phyloP scores from a whole-genome alignment of 2,113 vertebrate species.

The Ammodytes dubius region DNA sequence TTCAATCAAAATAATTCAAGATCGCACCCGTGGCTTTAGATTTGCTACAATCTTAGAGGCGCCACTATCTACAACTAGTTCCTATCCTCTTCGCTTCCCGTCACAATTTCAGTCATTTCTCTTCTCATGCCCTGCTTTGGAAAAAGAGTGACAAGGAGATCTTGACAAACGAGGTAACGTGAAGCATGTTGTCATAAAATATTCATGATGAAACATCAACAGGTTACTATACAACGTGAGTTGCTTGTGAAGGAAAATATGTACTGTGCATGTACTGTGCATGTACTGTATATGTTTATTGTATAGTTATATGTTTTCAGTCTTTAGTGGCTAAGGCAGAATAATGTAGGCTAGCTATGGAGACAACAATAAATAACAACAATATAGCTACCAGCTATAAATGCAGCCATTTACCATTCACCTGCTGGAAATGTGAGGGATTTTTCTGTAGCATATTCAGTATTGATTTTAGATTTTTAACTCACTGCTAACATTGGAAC shows the following conservation, averaged over 20 bases:
- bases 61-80: background rate
- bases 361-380: background rate
- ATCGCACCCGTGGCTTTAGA: background rate
- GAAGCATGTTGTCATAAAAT: conserved; percentile 27
- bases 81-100: background rate
- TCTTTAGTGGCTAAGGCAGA: background rate
- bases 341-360: background rate
- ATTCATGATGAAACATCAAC: conserved; percentile 14
- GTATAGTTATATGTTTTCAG: background rate
- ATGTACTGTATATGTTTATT: background rate
- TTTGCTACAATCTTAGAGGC: background rate
- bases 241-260: conserved; percentile 1
- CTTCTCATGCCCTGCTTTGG: background rate
- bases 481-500: background rate
- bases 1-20: background rate
- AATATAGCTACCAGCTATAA: background rate
- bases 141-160: conserved; percentile 20
- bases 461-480: background rate
- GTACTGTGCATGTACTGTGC: too few relatives aligned
- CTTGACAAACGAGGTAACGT: conserved; percentile 38
- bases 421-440: background rate
- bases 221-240: conserved; percentile 2
- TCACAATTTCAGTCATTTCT: background rate
- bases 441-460: background rate
- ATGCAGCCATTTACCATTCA: background rate